Percentiles rank a stretch among this genome's conserved stretches.
phyloP scores from a whole-genome alignment of 2,113 vertebrate species.

The Platanista minor region DNA sequence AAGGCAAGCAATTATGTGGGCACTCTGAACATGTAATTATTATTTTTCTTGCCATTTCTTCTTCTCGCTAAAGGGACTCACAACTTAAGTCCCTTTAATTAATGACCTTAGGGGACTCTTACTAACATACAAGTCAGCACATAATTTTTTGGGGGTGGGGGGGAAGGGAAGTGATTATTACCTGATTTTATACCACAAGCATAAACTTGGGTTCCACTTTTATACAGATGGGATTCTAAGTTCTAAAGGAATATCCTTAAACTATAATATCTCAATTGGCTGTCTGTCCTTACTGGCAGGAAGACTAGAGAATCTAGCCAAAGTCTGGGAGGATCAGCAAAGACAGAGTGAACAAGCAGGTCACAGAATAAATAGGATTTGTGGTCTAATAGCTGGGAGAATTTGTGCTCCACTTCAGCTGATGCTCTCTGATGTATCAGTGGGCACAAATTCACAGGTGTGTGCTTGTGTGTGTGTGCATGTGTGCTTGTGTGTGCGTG shows the following conservation, averaged over 20 bases:
- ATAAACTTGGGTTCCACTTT: neutral
- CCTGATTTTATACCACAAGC: neutral
- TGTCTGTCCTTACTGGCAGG: neutral
- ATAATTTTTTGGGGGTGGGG: fast-evolving
- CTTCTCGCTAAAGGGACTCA: neutral
- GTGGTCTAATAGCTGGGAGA: neutral
- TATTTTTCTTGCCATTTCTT: neutral
- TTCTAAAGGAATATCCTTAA: neutral
- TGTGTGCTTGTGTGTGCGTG: neutral
- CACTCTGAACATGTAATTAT: neutral
- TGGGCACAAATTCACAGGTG: fast-evolving
- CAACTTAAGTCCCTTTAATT: neutral
- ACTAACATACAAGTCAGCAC: neutral
- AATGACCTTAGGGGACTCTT: neutral
- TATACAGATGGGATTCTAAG: neutral
- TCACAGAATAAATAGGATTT: neutral
- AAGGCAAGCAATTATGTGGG: neutral
- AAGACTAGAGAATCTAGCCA: neutral
- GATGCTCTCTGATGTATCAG: neutral
- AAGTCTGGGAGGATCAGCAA: neutral
- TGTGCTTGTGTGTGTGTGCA: neutral
- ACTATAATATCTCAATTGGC: neutral
- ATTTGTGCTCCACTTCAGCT: fast-evolving
- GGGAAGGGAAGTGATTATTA: neutral
- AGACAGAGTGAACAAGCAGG: neutral